Conservation (phyloP, 2,888 invertebrate genomes). For the Cactoblastis cactorum region DNA sequence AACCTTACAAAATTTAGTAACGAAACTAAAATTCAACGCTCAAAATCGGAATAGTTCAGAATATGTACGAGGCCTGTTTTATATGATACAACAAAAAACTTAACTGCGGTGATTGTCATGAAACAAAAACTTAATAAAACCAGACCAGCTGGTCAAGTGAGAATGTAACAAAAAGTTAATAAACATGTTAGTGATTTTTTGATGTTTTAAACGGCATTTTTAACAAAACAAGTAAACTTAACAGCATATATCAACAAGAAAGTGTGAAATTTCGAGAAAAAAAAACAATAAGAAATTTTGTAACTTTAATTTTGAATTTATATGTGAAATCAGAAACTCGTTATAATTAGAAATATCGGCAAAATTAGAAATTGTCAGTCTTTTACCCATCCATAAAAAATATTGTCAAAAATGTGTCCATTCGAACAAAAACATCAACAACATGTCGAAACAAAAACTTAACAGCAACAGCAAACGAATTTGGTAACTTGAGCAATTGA, state of each 20-base stretch:
- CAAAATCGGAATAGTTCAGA: conserved; percentile 13
- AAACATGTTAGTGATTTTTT: conserved; percentile 14
- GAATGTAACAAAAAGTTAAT: conserved; percentile 23
- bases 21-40: conserved; percentile 31
- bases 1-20: conserved; percentile 13
- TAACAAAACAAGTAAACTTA: conserved; percentile 19
- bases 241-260: conserved; percentile 2
- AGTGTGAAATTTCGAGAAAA: neutral
- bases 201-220: neutral
- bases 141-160: conserved; percentile 25
- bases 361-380: neutral
- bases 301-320: neutral
- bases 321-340: neutral
- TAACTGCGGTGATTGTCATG: conserved; percentile 11
- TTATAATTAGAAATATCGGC: neutral
- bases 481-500: conserved; percentile 46
- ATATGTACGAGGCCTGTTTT: too few relatives aligned
- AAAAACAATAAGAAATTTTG: neutral
- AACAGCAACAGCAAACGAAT: conserved; percentile 44
- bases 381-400: neutral
- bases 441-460: conserved; percentile 33
- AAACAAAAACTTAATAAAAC: conserved; percentile 18
- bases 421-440: conserved; percentile 27
- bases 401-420: neutral
- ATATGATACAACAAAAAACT: neutral